Evolutionary conservation across 2,797 vertebrate species (phyloP).

Genomic region (Amblyopsis hoosieri): DNA sequence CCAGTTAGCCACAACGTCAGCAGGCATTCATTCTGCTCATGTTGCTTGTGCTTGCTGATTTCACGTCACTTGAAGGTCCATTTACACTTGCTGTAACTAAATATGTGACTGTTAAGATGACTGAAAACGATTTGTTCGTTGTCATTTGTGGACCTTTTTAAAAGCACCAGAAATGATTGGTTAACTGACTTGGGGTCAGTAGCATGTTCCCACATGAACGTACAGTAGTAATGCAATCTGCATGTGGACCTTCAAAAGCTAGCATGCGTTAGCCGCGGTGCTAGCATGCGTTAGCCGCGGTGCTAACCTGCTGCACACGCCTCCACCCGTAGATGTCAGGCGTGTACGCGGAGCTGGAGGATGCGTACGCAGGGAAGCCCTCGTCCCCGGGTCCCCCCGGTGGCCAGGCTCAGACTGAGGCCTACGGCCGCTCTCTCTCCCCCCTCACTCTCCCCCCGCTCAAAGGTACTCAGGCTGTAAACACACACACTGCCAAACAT

Average conservation of each 20-base stretch:
- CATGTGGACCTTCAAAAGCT: slow-evolving; percentile 48
- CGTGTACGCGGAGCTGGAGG: slow-evolving; percentile 92
- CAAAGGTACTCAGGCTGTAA: slow-evolving; percentile 70
- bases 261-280: not conserved
- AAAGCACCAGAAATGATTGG: not conserved
- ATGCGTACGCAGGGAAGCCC: slow-evolving; percentile 79
- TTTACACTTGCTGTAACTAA: slow-evolving; percentile 8
- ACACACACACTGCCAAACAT: slow-evolving; percentile 14
- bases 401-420: slow-evolving; percentile 75
- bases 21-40: slow-evolving; percentile 37
- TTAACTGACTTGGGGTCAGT: not conserved
- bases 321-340: slow-evolving; percentile 89
- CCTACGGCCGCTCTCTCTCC: slow-evolving; percentile 74
- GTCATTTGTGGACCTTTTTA: slow-evolving; percentile 1
- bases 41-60: slow-evolving; percentile 38
- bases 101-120: not conserved
- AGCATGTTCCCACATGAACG: not conserved
- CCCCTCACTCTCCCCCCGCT: slow-evolving; percentile 77
- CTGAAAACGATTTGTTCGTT: not conserved
- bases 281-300: slow-evolving; percentile 3
- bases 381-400: slow-evolving; percentile 80
- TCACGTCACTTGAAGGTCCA: slow-evolving; percentile 61
- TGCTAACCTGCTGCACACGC: slow-evolving; percentile 71
- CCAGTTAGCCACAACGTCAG: slow-evolving; percentile 16
- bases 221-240: slow-evolving; percentile 9